These are phyloP conservation scores for Orius laevigatus DNA, from an alignment of 1,140 invertebrate species.

Conservation along the genomic window DNA sequence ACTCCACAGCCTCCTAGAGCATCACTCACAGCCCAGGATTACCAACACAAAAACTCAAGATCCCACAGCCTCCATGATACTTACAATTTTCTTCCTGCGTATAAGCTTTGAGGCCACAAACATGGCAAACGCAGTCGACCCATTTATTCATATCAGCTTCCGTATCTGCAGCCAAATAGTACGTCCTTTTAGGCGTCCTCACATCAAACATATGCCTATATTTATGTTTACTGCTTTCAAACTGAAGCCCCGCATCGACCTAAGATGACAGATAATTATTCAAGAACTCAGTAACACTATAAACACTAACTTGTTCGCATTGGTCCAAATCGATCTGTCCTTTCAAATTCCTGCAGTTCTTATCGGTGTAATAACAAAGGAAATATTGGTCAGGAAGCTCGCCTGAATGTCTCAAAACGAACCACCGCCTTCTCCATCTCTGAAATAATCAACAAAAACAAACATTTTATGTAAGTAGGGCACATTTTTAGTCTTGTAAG, in stretches of 20 bases:
- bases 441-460: conserved; percentile 30
- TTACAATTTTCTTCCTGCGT: conserved; percentile 48
- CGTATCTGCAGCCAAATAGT: conserved; percentile 80
- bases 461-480: conserved; percentile 11
- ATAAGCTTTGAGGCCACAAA: conserved; percentile 68
- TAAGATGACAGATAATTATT: conserved; percentile 25
- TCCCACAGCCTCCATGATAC: conserved; percentile 6
- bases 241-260: conserved; percentile 71
- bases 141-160: conserved; percentile 86
- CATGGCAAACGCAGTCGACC: conserved; percentile 85
- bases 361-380: conserved; percentile 83
- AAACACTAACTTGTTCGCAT: conserved; percentile 66
- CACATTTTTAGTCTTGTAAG: no score
- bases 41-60: no score
- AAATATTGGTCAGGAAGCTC: conserved; percentile 85
- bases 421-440: conserved; percentile 90
- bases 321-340: conserved; percentile 86
- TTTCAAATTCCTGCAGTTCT: conserved; percentile 68
- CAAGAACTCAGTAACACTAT: conserved; percentile 1
- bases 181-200: conserved; percentile 70
- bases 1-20: neutral
- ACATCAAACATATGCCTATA: conserved; percentile 79
- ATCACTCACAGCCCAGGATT: no score
- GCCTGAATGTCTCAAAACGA: conserved; percentile 73
- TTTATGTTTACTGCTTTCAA: conserved; percentile 63